These are phyloP conservation scores for Balaenoptera acutorostrata DNA, from an alignment of 2,113 vertebrate species.

Conservation along the genomic window DNA sequence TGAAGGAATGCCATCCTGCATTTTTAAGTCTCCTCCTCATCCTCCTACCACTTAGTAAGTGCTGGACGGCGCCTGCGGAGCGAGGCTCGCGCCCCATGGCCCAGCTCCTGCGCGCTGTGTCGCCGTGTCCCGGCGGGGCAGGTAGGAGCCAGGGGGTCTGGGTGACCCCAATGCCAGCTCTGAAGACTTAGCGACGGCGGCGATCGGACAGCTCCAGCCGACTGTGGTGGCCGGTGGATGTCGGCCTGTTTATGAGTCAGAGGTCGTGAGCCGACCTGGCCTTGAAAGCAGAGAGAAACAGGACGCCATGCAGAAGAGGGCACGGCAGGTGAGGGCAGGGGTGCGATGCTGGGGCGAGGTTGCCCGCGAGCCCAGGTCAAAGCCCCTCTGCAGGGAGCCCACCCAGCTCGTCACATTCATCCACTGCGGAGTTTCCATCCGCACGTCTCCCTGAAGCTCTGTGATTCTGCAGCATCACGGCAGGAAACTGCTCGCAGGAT, in stretches of 20 bases:
- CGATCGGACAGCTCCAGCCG: rapidly evolving
- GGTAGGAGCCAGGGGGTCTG: neutral
- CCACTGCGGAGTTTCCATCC: neutral
- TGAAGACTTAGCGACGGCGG: neutral
- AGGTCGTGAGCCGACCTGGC: neutral
- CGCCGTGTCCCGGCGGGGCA: rapidly evolving
- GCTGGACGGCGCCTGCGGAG: rapidly evolving
- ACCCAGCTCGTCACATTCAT: rapidly evolving
- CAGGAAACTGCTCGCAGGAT: constrained; percentile 62
- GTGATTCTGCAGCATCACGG: constrained; percentile 18
- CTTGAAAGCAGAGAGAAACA: constrained; percentile 16
- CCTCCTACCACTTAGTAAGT: neutral
- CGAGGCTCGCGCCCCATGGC: rapidly evolving
- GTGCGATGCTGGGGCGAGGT: rapidly evolving
- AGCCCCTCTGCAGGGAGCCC: neutral
- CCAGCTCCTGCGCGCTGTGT: neutral
- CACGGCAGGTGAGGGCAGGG: neutral
- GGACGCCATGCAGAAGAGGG: neutral
- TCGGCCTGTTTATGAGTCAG: neutral
- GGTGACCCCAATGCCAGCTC: neutral
- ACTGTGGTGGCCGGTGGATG: rapidly evolving
- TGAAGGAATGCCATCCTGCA: neutral
- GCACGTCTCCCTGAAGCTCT: constrained; percentile 42
- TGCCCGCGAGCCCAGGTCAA: neutral
- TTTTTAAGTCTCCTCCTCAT: neutral